Evolutionary conservation across 2,797 vertebrate species (phyloP).

Genomic region (Enoplosus armatus): DNA sequence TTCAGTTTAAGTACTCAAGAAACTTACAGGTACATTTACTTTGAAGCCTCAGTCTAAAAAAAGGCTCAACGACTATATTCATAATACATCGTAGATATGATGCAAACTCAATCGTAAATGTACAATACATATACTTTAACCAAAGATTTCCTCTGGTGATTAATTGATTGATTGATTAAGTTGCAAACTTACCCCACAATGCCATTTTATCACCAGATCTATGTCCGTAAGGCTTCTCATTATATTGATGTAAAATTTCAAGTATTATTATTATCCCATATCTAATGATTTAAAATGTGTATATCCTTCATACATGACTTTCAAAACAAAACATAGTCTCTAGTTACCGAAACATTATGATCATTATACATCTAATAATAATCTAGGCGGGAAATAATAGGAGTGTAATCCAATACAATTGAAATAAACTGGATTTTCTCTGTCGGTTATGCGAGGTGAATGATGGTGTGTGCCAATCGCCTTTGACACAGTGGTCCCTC

Average conservation of each 20-base stretch:
- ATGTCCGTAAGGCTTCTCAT: not conserved
- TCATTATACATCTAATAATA: slow-evolving; percentile 60
- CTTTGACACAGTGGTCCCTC: slow-evolving; percentile 63
- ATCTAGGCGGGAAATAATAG: slow-evolving; percentile 65
- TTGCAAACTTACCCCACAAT: not conserved
- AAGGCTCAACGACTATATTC: not conserved
- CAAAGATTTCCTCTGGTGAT: not conserved
- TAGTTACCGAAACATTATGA: slow-evolving; percentile 52
- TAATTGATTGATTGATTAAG: not conserved
- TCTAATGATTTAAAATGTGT: slow-evolving; percentile 1
- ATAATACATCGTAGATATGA: not conserved
- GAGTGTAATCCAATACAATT: slow-evolving; percentile 67
- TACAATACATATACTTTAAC: not conserved
- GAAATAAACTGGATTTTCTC: slow-evolving; percentile 72
- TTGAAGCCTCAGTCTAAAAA: not conserved
- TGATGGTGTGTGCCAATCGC: slow-evolving; percentile 60
- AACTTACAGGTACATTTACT: not conserved
- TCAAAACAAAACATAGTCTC: slow-evolving; percentile 53
- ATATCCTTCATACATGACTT: slow-evolving; percentile 14
- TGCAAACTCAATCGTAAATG: not conserved
- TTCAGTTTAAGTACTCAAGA: not conserved
- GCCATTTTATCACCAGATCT: not conserved
- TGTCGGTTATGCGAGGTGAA: slow-evolving; percentile 68
- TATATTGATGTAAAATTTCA: not conserved
- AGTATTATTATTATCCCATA: not conserved